These are phyloP conservation scores for Leptopilina clavipes DNA, from an alignment of 1,140 invertebrate genomes.

Conservation along the genomic window DNA sequence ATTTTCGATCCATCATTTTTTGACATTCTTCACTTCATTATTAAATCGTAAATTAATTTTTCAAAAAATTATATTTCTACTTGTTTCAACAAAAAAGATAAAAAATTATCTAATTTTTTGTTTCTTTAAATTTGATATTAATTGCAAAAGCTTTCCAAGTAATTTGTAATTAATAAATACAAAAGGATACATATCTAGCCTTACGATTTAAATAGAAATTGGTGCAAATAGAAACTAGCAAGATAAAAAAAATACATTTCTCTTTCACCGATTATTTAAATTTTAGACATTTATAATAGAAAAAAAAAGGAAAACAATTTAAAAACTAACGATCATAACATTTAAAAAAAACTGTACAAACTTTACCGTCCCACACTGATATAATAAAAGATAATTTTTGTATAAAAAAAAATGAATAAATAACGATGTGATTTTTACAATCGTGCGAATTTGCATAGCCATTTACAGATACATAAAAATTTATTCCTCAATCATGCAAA, in stretches of 20 bases:
- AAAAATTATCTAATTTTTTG: no score
- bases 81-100: no score
- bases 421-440: slow-evolving; percentile 43
- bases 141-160: no score
- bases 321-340: slow-evolving; percentile 4
- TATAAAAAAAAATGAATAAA: not conserved
- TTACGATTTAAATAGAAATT: not conserved
- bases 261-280: not conserved
- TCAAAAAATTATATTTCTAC: no score
- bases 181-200: not conserved
- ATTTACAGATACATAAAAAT: not conserved
- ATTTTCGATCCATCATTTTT: no score
- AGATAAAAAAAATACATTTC: not conserved
- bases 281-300: not conserved
- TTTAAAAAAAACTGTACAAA: not conserved
- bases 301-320: not conserved
- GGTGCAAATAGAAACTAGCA: no score
- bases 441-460: slow-evolving; percentile 11
- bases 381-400: no score
- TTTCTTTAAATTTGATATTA: no score
- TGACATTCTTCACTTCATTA: no score
- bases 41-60: no score
- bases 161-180: no score
- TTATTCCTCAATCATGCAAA: not conserved
- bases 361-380: not conserved